phyloP scores from a whole-genome alignment of 2,113 vertebrate genomes.

The Albula goreensis region DNA sequence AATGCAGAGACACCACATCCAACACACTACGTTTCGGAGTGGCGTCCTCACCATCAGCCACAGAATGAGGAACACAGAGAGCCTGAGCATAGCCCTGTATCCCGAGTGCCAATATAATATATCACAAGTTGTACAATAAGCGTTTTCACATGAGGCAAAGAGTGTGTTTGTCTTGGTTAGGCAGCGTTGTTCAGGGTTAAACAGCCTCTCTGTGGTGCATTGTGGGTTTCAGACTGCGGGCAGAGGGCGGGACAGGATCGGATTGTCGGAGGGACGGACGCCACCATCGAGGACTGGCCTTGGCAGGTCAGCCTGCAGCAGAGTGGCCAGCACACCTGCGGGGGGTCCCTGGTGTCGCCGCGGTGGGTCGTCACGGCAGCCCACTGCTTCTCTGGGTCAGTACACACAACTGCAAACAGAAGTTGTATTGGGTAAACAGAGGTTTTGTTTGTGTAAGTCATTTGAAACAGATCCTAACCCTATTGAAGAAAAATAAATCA shows the following conservation, averaged over 20 bases:
- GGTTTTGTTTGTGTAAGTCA: no score
- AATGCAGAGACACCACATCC: background rate
- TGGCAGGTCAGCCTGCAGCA: conserved; percentile 91
- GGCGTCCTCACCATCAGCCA: background rate
- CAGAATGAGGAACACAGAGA: background rate
- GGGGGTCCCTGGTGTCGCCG: conserved; percentile 79
- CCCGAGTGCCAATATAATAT: background rate
- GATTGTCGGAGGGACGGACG: conserved; percentile 76
- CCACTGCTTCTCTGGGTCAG: conserved; percentile 78
- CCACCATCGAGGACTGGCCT: conserved; percentile 77
- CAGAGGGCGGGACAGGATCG: conserved; percentile 49
- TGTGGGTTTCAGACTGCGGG: conserved; percentile 73
- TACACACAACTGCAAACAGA: background rate
- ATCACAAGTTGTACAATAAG: background rate
- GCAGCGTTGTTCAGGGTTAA: background rate
- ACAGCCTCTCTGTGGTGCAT: conserved; percentile 15
- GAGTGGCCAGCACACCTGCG: conserved; percentile 76
- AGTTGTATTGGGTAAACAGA: no score
- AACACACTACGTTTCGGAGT: background rate
- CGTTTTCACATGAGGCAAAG: no score
- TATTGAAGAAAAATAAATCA: no score
- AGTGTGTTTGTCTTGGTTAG: background rate
- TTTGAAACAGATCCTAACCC: no score
- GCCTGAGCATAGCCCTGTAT: no score
- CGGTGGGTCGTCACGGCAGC: conserved; percentile 78